Conservation (phyloP, 2,113 vertebrate species). For the Poeciliopsis occidentalis region DNA sequence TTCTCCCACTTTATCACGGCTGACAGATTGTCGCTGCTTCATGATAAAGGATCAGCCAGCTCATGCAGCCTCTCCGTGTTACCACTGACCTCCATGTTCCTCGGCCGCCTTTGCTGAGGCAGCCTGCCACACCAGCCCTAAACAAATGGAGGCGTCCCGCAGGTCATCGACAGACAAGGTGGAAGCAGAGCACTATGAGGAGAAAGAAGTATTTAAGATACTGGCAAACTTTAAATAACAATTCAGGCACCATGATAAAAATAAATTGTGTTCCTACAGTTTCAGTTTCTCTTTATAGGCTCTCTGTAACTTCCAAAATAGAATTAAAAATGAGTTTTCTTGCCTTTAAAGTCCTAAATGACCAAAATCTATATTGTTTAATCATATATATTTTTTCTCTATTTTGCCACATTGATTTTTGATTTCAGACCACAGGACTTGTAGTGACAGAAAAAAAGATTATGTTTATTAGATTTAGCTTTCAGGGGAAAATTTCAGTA, state of each 20-base stretch:
- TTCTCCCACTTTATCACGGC: constrained; percentile 46
- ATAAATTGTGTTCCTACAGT: background rate
- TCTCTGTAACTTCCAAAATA: background rate
- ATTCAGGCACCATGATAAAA: background rate
- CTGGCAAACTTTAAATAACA: constrained; percentile 2
- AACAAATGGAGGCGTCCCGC: constrained; percentile 24
- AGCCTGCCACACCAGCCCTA: constrained; percentile 14
- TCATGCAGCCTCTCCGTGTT: constrained; percentile 13
- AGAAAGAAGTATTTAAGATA: constrained; percentile 5
- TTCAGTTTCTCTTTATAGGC: background rate
- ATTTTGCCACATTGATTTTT: too few species aligned
- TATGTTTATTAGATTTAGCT: background rate
- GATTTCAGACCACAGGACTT: background rate
- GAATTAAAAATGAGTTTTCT: background rate
- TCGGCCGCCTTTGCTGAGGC: constrained; percentile 35
- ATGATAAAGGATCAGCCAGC: constrained; percentile 33
- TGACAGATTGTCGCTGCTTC: constrained; percentile 34
- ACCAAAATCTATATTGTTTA: background rate
- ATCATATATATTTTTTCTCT: background rate
- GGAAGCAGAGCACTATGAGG: background rate
- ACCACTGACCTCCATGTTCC: constrained; percentile 46
- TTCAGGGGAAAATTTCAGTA: background rate
- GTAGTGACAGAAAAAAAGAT: background rate
- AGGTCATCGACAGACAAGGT: constrained; percentile 25
- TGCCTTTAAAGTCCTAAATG: background rate